These are phyloP conservation scores for Embiotoca jacksoni DNA, from an alignment of 2,113 vertebrate species.

Conservation along the genomic window DNA sequence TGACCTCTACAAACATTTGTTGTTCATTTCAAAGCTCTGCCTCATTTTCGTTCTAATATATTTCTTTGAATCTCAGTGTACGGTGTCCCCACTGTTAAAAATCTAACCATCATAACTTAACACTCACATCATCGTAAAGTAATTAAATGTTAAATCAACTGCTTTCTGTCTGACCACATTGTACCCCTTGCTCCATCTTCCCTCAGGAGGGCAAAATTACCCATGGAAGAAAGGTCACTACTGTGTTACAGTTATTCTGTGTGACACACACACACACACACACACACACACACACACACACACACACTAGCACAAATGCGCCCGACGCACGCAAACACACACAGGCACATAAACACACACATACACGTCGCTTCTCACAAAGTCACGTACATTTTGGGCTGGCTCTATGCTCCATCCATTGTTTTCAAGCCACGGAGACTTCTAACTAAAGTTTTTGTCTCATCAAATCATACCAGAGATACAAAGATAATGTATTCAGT, in stretches of 20 bases:
- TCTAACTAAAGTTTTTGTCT: too few species aligned
- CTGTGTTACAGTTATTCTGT: not conserved
- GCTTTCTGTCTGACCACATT: not conserved
- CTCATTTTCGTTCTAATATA: not conserved
- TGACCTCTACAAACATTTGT: not conserved
- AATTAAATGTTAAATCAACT: constrained; percentile 26
- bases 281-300: not conserved
- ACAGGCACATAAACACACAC: too few species aligned
- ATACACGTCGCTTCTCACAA: too few species aligned
- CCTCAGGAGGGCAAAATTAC: constrained; percentile 30
- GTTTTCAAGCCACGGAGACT: too few species aligned
- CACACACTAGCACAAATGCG: not conserved
- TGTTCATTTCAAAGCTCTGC: not conserved
- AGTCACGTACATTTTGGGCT: too few species aligned
- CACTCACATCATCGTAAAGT: not conserved
- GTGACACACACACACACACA: not conserved
- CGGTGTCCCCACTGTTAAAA: not conserved
- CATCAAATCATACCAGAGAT: too few species aligned
- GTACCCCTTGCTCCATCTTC: constrained; percentile 7
- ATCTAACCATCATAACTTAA: not conserved
- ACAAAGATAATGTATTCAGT: too few species aligned
- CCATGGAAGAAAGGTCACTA: constrained; percentile 43
- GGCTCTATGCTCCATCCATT: too few species aligned
- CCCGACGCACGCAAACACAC: too few species aligned
- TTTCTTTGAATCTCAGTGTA: not conserved